Conservation (phyloP, 2,888 invertebrate genomes). For the Steinernema carpocapsae region DNA sequence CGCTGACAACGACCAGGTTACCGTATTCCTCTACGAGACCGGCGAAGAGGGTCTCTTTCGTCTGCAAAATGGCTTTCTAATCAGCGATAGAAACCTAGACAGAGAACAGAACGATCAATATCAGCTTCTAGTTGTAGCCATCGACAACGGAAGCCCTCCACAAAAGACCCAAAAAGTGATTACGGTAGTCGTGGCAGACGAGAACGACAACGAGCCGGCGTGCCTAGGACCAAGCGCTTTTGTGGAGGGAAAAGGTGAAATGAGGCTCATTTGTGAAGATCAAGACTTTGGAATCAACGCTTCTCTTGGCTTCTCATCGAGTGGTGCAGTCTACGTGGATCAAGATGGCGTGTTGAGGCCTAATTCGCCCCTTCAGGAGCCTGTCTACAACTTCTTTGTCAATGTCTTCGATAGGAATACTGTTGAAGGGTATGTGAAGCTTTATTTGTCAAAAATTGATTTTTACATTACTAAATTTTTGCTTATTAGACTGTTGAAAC, state of each 20-base stretch:
- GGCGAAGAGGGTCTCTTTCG: conserved; percentile 12
- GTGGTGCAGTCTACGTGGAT: conserved; percentile 13
- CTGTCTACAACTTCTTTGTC: conserved; percentile 19
- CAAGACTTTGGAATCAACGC: conserved; percentile 21
- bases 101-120: conserved; percentile 34
- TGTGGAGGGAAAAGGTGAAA: conserved; percentile 22
- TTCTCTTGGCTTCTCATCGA: neutral
- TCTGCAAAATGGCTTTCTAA: conserved; percentile 9
- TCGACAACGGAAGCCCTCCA: conserved; percentile 32
- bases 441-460: neutral
- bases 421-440: neutral
- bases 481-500: too few species aligned
- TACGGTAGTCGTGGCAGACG: conserved; percentile 50
- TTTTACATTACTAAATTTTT: too few species aligned
- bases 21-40: conserved; percentile 29
- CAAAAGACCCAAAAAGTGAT: conserved; percentile 35
- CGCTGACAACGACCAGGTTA: conserved; percentile 43
- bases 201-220: conserved; percentile 55
- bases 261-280: conserved; percentile 9
- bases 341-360: conserved; percentile 28
- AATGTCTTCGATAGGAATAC: conserved; percentile 26
- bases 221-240: conserved; percentile 41
- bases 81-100: conserved; percentile 20
- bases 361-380: conserved; percentile 5
- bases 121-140: conserved; percentile 34